Evolutionary conservation across 2,888 invertebrate genomes (phyloP).

Genomic region (Andrena dorsata): DNA sequence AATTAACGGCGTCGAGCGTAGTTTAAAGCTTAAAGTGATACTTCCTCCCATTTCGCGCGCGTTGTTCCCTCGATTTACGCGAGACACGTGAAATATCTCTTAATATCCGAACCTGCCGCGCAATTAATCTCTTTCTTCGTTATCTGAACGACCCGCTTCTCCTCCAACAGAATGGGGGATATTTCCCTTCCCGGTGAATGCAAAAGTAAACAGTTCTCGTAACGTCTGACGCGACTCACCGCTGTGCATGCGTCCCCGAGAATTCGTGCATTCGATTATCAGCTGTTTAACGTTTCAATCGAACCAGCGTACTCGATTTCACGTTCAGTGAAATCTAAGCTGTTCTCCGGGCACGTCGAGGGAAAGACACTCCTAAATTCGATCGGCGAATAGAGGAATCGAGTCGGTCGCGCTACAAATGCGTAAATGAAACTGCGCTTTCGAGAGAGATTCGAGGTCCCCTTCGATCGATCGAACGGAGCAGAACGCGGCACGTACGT

Average conservation of each 20-base stretch:
- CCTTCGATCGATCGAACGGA: constrained; percentile 31
- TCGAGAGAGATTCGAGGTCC: neutral
- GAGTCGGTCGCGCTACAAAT: constrained; percentile 8
- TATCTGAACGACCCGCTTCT: neutral
- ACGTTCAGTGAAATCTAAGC: neutral
- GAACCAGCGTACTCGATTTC: neutral
- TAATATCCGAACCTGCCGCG: constrained; percentile 30
- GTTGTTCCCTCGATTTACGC: constrained; percentile 5
- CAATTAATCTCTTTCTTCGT: constrained; percentile 30
- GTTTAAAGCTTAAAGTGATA: constrained; percentile 61
- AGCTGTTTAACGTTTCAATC: constrained; percentile 7
- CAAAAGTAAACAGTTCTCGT: neutral
- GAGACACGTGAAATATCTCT: constrained; percentile 41
- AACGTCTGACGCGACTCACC: neutral
- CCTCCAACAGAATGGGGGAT: constrained; percentile 20
- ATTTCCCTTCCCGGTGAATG: neutral
- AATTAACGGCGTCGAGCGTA: constrained; percentile 58
- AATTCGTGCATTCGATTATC: neutral
- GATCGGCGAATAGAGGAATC: neutral
- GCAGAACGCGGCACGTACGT: constrained; percentile 6
- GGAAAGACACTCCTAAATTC: constrained; percentile 8
- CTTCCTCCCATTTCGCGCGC: constrained; percentile 56
- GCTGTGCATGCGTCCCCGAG: too few species aligned
- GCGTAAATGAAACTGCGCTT: constrained; percentile 30
- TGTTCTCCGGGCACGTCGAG: neutral